These are phyloP conservation scores for Spea multiplicata DNA, from an alignment of 2,113 vertebrate genomes.

Conservation along the genomic window DNA sequence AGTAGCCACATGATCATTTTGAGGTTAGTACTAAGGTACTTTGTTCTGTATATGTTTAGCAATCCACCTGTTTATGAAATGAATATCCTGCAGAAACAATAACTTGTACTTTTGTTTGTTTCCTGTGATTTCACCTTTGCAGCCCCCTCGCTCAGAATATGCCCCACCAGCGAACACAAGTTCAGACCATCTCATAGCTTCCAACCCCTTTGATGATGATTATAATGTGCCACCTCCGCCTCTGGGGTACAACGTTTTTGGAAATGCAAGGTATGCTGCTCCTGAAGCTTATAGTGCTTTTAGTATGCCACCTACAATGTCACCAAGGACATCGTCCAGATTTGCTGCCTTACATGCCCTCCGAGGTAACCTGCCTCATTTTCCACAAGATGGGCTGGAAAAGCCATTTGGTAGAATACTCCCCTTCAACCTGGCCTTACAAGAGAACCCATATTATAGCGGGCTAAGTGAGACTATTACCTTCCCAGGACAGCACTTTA, in stretches of 20 bases:
- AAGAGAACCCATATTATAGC: constrained; percentile 65
- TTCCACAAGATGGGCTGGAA: constrained; percentile 70
- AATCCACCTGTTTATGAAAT: too few species aligned
- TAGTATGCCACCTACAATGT: constrained; percentile 72
- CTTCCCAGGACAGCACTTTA: constrained; percentile 70
- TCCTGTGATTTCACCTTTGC: constrained; percentile 65
- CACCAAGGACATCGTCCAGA: constrained; percentile 67
- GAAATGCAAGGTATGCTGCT: constrained; percentile 66
- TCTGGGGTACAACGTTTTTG: constrained; percentile 65
- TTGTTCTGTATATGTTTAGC: too few species aligned
- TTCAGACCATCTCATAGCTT: constrained; percentile 80
- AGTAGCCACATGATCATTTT: too few species aligned
- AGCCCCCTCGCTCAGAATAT: constrained; percentile 76
- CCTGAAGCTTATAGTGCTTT: constrained; percentile 70
- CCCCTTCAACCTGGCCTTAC: constrained; percentile 68
- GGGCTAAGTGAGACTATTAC: constrained; percentile 62
- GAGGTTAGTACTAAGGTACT: too few species aligned
- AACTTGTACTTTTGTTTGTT: constrained; percentile 52
- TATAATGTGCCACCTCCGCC: constrained; percentile 66
- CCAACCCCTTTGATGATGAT: constrained; percentile 84
- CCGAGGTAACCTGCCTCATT: constrained; percentile 71
- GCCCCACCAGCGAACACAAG: constrained; percentile 80
- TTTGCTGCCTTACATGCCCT: constrained; percentile 70
- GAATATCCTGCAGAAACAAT: background rate
- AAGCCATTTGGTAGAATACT: constrained; percentile 70